Evolutionary conservation across 2,797 vertebrate genomes (phyloP).

Genomic region (Liasis olivaceus): DNA sequence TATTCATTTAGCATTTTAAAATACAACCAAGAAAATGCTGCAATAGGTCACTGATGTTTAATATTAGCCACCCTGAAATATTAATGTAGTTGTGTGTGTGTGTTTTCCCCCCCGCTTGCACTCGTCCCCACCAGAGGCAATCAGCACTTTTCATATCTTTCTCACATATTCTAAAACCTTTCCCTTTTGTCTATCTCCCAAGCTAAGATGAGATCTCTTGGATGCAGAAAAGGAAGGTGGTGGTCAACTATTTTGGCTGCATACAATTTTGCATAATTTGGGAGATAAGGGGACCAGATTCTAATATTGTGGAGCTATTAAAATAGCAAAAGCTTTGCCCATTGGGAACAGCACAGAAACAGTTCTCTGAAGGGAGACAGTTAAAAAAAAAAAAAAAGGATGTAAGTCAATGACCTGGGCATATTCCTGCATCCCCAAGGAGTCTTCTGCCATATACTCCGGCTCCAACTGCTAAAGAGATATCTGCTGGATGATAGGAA

Average conservation of each 20-base stretch:
- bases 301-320: background rate
- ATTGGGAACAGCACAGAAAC: background rate
- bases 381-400: background rate
- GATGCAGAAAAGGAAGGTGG: background rate
- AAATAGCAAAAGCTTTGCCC: background rate
- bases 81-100: too few species aligned
- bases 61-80: constrained; percentile 3
- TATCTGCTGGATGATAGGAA: background rate
- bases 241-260: background rate
- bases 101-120: background rate
- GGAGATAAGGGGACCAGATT: background rate
- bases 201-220: background rate
- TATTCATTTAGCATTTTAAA: constrained; percentile 10
- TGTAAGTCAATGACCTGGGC: background rate
- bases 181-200: background rate
- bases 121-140: background rate
- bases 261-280: background rate
- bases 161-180: background rate
- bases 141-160: background rate
- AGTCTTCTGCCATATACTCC: background rate
- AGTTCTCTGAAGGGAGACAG: background rate
- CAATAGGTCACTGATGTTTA: constrained; percentile 39
- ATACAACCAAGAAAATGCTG: constrained; percentile 18
- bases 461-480: constrained; percentile 47
- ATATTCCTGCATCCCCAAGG: background rate